phyloP scores from a whole-genome alignment of 2,888 invertebrate species.

The Amorpha juglandis region DNA sequence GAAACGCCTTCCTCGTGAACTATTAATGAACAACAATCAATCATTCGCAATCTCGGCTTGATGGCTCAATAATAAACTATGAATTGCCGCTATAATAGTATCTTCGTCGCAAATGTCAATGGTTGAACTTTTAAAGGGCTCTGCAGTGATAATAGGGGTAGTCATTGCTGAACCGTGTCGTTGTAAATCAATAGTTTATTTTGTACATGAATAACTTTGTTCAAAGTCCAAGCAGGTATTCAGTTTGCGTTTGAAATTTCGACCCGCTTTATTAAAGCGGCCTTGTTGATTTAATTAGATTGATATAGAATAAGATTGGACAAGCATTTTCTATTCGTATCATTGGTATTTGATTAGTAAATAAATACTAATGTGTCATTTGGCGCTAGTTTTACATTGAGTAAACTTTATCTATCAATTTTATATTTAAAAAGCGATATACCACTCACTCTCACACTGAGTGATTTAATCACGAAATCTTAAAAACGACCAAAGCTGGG shows the following conservation, averaged over 20 bases:
- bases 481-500: too few relatives aligned
- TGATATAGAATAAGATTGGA: neutral
- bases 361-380: neutral
- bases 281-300: constrained; percentile 16
- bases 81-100: constrained; percentile 63
- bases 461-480: too few relatives aligned
- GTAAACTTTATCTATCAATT: neutral
- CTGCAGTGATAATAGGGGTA: constrained; percentile 63
- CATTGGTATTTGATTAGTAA: neutral
- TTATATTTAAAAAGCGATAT: too few relatives aligned
- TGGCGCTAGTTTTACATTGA: too few relatives aligned
- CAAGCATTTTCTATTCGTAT: neutral
- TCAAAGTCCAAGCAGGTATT: constrained; percentile 57
- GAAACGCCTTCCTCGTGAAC: constrained; percentile 29
- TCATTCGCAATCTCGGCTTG: constrained; percentile 45
- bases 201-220: constrained; percentile 63
- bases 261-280: neutral
- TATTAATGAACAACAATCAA: constrained; percentile 47
- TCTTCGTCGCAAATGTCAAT: constrained; percentile 73
- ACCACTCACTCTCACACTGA: too few relatives aligned
- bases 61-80: constrained; percentile 58
- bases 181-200: constrained; percentile 68
- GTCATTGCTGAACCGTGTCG: constrained; percentile 65
- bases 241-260: constrained; percentile 13
- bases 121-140: constrained; percentile 74